These are phyloP conservation scores for chimpanzee (Pan troglodytes) DNA, from an alignment of 2,113 vertebrate genomes.

Conservation along the genomic window DNA sequence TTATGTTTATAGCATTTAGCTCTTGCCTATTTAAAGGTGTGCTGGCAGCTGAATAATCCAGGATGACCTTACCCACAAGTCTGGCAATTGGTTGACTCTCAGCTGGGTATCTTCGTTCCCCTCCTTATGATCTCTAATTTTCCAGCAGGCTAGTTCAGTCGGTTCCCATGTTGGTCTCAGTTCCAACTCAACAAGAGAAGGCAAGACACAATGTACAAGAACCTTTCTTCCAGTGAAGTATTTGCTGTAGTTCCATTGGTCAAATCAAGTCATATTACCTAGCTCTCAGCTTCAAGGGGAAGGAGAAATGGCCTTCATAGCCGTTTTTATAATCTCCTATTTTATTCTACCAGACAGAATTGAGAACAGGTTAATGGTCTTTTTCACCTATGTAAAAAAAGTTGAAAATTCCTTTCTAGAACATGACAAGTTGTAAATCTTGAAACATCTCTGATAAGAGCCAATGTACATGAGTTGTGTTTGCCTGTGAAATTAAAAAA, in stretches of 20 bases:
- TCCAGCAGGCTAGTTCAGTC: not conserved
- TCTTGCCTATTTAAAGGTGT: not conserved
- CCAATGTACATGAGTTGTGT: not conserved
- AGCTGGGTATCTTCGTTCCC: not conserved
- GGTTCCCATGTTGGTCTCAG: not conserved
- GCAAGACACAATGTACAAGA: rapidly evolving
- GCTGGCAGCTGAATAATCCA: not conserved
- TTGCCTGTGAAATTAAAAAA: conserved; percentile 17
- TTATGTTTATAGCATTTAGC: not conserved
- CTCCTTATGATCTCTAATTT: not conserved
- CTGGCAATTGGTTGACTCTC: not conserved
- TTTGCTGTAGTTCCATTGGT: not conserved
- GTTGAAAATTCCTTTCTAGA: not conserved
- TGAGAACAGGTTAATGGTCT: not conserved
- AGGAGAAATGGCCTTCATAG: not conserved
- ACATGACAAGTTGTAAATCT: not conserved
- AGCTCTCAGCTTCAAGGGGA: not conserved
- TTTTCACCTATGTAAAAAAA: not conserved
- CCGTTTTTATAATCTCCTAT: not conserved
- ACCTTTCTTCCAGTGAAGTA: not conserved
- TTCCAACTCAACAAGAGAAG: not conserved
- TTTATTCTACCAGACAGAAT: not conserved
- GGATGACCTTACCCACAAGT: not conserved
- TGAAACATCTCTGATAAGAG: not conserved
- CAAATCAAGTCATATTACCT: not conserved